Evolutionary conservation across 2,113 vertebrate species (phyloP).

Genomic region (Corythornis cristatus): DNA sequence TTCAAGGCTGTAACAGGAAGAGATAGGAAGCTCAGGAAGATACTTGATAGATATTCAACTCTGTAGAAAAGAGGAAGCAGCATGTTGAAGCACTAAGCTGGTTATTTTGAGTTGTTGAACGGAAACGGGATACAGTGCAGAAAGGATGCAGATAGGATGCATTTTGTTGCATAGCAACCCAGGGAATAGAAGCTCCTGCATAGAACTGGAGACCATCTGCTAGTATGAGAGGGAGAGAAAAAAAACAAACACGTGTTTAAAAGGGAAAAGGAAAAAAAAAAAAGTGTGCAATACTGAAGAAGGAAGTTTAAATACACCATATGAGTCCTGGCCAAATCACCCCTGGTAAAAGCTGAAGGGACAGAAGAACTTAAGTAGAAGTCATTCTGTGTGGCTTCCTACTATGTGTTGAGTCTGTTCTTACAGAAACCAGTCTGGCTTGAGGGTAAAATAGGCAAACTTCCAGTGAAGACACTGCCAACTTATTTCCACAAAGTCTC

Average conservation of each 20-base stretch:
- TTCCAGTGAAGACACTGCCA: background rate
- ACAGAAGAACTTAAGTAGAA: background rate
- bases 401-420: background rate
- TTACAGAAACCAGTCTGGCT: background rate
- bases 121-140: constrained; percentile 86
- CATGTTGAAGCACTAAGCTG: constrained; percentile 74
- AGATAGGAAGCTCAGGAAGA: constrained; percentile 88
- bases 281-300: constrained; percentile 16
- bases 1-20: constrained; percentile 84
- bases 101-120: constrained; percentile 88
- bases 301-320: background rate
- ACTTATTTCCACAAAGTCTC: background rate
- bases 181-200: constrained; percentile 73
- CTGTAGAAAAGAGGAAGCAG: constrained; percentile 86
- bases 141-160: constrained; percentile 87
- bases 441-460: background rate
- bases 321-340: background rate
- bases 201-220: constrained; percentile 75
- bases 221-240: constrained; percentile 40
- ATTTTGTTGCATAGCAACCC: constrained; percentile 81
- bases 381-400: constrained; percentile 27
- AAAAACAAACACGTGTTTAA: constrained; percentile 4
- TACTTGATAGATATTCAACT: constrained; percentile 88
- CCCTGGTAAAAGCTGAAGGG: constrained; percentile 15
- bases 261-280: constrained; percentile 16